Conservation (phyloP, 92 coral and sea anemone species). For the Zoanthus sansibaricus region DNA sequence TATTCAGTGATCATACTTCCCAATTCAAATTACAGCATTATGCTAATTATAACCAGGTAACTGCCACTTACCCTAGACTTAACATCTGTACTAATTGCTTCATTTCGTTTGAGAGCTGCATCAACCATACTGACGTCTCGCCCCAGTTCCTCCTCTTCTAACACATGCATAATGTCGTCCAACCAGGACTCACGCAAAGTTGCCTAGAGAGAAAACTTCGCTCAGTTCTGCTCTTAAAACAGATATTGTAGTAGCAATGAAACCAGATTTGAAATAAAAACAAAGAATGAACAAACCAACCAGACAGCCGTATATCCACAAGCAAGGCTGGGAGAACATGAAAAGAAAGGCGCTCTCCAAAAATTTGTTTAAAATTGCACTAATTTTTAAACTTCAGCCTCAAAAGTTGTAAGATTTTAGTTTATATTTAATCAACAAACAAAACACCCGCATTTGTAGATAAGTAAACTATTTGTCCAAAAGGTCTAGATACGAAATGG, state of each 20-base stretch:
- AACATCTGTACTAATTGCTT: constrained; percentile 94
- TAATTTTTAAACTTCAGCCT: too few species aligned
- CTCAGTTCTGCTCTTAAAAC: neutral
- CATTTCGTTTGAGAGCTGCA: constrained; percentile 91
- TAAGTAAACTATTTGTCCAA: too few species aligned
- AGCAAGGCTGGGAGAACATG: too few species aligned
- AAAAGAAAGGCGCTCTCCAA: too few species aligned
- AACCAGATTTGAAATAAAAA: neutral
- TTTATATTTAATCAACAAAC: too few species aligned
- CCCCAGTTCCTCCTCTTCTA: constrained; percentile 90
- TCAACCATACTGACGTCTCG: constrained; percentile 94
- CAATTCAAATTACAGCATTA: too few species aligned
- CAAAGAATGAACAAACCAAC: neutral
- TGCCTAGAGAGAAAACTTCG: constrained; percentile 67
- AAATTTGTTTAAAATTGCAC: too few species aligned
- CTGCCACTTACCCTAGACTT: constrained; percentile 82
- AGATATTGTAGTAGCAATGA: neutral
- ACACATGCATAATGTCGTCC: constrained; percentile 98
- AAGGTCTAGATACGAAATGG: too few species aligned
- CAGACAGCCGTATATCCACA: too few species aligned
- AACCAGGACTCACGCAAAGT: constrained; percentile 95
- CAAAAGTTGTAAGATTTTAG: too few species aligned
- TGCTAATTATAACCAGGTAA: neutral
- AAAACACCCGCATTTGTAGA: too few species aligned
- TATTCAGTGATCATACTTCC: too few species aligned